Percentiles rank a stretch among this genome's conserved stretches.
phyloP scores from a whole-genome alignment of 2,797 vertebrate species.

The Eupleurogrammus muticus region DNA sequence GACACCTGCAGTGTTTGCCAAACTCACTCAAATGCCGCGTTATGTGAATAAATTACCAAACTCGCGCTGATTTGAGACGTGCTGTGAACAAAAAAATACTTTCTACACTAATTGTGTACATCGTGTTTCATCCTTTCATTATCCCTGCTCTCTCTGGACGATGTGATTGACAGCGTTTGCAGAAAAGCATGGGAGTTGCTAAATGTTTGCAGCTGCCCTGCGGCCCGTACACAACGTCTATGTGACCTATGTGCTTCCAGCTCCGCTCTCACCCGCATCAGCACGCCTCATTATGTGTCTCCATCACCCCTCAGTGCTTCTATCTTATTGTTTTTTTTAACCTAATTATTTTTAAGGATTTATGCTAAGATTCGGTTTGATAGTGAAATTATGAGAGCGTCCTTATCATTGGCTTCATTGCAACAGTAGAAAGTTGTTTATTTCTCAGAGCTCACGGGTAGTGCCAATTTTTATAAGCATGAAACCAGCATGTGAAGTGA shows the following conservation, averaged over 20 bases:
- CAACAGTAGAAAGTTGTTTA: conserved; percentile 1
- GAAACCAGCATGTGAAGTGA: conserved; percentile 60
- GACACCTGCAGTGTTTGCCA: background rate
- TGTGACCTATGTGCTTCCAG: conserved; percentile 61
- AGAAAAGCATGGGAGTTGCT: conserved; percentile 65
- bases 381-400: background rate
- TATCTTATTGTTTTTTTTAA: conserved; percentile 36
- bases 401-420: background rate
- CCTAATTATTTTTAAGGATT: background rate
- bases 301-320: conserved; percentile 41
- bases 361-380: background rate
- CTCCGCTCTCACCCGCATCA: conserved; percentile 59
- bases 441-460: conserved; percentile 16
- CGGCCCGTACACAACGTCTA: conserved; percentile 64
- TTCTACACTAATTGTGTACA: conserved; percentile 18
- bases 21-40: background rate
- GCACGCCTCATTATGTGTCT: conserved; percentile 43
- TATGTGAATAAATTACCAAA: background rate
- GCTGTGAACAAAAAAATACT: background rate
- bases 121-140: conserved; percentile 60
- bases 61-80: conserved; percentile 19
- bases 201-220: conserved; percentile 82
- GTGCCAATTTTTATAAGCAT: conserved; percentile 61
- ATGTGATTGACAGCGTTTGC: conserved; percentile 64
- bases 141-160: conserved; percentile 45